These are phyloP conservation scores for Dinothrombium tinctorium DNA, from an alignment of 1,140 invertebrate species.

Conservation along the genomic window DNA sequence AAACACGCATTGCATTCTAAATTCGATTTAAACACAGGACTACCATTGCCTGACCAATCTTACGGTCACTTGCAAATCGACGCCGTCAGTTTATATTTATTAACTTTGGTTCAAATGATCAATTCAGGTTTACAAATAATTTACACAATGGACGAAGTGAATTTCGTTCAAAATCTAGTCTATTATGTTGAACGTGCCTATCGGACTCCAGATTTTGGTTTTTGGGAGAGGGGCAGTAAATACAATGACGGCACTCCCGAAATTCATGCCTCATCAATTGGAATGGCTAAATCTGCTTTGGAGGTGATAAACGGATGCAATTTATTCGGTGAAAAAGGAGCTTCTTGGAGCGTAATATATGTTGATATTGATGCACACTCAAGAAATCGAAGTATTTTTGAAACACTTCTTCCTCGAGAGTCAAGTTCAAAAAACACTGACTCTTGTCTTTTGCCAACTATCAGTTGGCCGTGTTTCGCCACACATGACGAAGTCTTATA, in stretches of 20 bases:
- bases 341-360: conserved; percentile 93
- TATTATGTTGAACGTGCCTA: conserved; percentile 98
- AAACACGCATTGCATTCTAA: conserved; percentile 78
- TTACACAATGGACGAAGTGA: conserved; percentile 94
- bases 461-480: conserved; percentile 92
- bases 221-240: conserved; percentile 95
- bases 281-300: conserved; percentile 89
- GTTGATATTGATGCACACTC: conserved; percentile 99
- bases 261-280: conserved; percentile 79
- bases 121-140: conserved; percentile 69
- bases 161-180: conserved; percentile 93
- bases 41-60: conserved; percentile 49
- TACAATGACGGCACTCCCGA: conserved; percentile 95
- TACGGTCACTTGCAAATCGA: conserved; percentile 93
- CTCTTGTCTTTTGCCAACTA: conserved; percentile 44
- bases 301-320: conserved; percentile 98
- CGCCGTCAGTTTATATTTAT: conserved; percentile 73
- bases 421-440: conserved; percentile 61
- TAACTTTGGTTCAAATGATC: conserved; percentile 96
- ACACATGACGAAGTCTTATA: conserved; percentile 79
- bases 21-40: conserved; percentile 76
- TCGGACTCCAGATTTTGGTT: conserved; percentile 91
- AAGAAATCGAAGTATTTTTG: conserved; percentile 93
- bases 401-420: conserved; percentile 88
- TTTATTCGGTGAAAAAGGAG: conserved; percentile 87